A percentile compares a stretch with the other conserved stretches of the same genome.
Conservation (phyloP, 2,113 vertebrate genomes). For the Pedetes capensis region DNA sequence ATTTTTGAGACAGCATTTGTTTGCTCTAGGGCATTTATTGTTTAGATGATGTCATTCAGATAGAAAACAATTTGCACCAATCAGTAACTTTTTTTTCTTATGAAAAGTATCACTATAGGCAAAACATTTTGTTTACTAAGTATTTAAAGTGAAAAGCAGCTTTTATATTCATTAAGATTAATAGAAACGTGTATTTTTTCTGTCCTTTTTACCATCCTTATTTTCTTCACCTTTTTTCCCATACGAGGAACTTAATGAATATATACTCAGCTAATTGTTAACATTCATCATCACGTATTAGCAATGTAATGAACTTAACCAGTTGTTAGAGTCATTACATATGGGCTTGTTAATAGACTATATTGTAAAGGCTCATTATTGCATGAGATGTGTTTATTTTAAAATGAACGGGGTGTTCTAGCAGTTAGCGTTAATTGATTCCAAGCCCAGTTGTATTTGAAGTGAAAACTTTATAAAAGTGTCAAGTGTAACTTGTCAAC, state of each 20-base stretch:
- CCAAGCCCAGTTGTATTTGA: neutral
- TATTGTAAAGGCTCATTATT: neutral
- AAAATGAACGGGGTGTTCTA: neutral
- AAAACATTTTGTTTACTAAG: neutral
- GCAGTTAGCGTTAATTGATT: neutral
- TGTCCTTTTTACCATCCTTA: neutral
- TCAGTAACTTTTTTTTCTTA: neutral
- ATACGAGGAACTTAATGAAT: neutral
- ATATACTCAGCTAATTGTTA: neutral
- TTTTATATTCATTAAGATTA: slow-evolving; percentile 1
- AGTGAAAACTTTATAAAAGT: slow-evolving; percentile 13
- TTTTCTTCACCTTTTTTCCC: neutral
- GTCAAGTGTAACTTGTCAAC: neutral
- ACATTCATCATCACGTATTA: neutral
- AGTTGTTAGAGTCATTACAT: neutral
- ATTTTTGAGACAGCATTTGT: neutral
- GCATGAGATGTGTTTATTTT: neutral
- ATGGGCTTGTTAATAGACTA: neutral
- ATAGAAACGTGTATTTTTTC: neutral
- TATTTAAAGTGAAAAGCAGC: slow-evolving; percentile 36
- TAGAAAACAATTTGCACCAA: neutral
- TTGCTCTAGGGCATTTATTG: neutral
- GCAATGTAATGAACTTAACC: neutral
- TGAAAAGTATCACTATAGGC: neutral
- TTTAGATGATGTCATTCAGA: neutral